Evolutionary conservation across 2,113 vertebrate species (phyloP).

Genomic region (Anoura caudifer): DNA sequence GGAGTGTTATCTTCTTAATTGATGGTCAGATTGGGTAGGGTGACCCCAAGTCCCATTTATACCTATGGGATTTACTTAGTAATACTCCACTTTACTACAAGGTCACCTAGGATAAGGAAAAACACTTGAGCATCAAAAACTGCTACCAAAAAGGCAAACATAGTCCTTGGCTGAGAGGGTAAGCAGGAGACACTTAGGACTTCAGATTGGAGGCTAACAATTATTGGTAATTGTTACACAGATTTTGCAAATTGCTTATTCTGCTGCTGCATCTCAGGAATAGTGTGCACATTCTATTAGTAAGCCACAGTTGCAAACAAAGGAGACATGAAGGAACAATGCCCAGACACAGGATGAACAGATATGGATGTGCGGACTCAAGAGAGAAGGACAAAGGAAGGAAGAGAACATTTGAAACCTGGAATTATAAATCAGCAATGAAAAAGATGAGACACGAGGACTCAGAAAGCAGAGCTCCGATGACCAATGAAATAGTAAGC

Average conservation of each 20-base stretch:
- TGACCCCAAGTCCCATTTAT: background rate
- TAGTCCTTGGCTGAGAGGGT: background rate
- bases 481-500: background rate
- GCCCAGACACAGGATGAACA: background rate
- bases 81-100: background rate
- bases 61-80: background rate
- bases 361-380: background rate
- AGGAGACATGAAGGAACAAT: background rate
- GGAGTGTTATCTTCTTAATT: background rate
- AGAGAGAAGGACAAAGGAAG: background rate
- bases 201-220: background rate
- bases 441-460: background rate
- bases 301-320: background rate
- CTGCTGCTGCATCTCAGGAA: background rate
- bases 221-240: background rate
- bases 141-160: background rate
- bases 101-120: background rate
- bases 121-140: background rate
- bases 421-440: background rate
- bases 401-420: background rate
- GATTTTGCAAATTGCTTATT: background rate
- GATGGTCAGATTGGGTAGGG: background rate
- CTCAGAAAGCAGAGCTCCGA: background rate
- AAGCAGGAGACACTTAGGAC: background rate
- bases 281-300: background rate